Evolutionary conservation across 2,113 vertebrate species (phyloP), one percentile per base, ranked within the genome.

Genomic region (Spheniscus mendiculus): DNA sequence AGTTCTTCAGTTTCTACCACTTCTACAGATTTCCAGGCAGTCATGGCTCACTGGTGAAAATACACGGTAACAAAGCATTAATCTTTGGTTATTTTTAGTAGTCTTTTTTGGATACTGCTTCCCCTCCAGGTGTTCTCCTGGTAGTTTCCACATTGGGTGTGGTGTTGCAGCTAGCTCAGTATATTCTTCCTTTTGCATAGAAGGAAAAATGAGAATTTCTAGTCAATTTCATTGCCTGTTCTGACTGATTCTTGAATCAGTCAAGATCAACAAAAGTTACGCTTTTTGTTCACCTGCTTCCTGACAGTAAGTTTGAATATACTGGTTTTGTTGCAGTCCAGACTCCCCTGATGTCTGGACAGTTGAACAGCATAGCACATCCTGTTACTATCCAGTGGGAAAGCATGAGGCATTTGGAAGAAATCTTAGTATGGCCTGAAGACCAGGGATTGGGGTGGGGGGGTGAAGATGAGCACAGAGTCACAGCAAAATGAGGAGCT

Each of bases 401-500:
- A 80, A 44, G n/a, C 55, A 44, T 42, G 21, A 61, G 15, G 25
- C 59, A 12, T 27, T 47, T 79, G 18, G 15, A 65, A 65, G 56
- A 72, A 78, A n/a, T 78, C 44, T 40, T 78, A 10, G 11, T 56
- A 11, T 69, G 36, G 12, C 53, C 20, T 69, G 32, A 27, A 73
- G n/a, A 30, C 17, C 0, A 2, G 16, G 12, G 14, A 30, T 9
- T 19, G 19, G 26, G 3, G 2, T 59, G 14, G 18, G 18, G 14
- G 22, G 5, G 4, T 55, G 26, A 82, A 70, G 56, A 32, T 13
- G 47, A 52, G 30, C 30, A 29, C 1, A 2, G 12, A 42, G 22
- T n/a, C 22, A 52, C 36, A 65, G 26, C 22, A 47, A 66, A 65
- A 53, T 59, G 20, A 23, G 70, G 9, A 71, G 20, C 47, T 63